A percentile compares a stretch with the other conserved stretches of the same genome.
phyloP scores from a whole-genome alignment of 2,113 vertebrate species.

The Pedionomus torquatus region DNA sequence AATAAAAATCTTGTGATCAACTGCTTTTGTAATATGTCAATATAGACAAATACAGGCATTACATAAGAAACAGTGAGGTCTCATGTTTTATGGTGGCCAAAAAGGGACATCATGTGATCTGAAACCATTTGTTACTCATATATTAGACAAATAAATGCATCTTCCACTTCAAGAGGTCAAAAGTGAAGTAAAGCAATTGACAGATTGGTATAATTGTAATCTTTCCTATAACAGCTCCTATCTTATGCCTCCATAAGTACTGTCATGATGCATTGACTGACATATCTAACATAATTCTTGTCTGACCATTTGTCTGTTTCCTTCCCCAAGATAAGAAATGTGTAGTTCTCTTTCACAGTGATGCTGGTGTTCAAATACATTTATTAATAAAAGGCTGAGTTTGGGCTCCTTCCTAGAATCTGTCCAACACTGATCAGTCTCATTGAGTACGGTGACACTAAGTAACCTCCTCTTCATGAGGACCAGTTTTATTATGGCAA shows the following conservation, averaged over 20 bases:
- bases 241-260: not conserved
- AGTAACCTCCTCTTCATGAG: not conserved
- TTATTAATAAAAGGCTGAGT: not conserved
- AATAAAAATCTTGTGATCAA: not conserved
- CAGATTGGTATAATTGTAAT: not conserved
- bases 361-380: not conserved
- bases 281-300: not conserved
- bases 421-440: not conserved
- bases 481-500: not conserved
- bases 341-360: not conserved
- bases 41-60: not conserved
- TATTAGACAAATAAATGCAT: not conserved
- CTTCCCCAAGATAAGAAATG: not conserved
- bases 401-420: not conserved
- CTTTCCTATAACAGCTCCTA: not conserved
- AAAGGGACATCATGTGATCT: not conserved
- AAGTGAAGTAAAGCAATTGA: not conserved
- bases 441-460: not conserved
- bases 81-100: not conserved
- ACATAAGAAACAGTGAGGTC: not conserved
- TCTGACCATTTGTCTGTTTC: not conserved
- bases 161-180: not conserved
- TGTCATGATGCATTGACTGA: not conserved
- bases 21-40: not conserved
- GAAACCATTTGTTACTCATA: not conserved